Base-by-base conservation (phyloP, 2,113 vertebrate species). In the Nerophis ophidion region DNA sequence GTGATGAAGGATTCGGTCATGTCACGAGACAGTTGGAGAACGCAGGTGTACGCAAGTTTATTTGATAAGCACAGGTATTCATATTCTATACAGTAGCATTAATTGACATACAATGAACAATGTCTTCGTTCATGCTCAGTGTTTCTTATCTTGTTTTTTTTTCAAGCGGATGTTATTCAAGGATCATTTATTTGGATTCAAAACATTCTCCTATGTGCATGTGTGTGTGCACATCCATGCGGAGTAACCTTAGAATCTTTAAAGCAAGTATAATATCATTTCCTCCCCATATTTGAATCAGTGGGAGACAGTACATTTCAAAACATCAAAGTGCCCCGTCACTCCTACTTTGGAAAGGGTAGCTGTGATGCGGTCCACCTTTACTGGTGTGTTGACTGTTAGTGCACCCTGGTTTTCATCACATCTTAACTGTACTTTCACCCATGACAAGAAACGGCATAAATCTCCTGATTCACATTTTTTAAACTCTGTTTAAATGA, bases 351-450 rank as follows among this genome's bases (percentile, higher is more conserved):
- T 74, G 51, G 50, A 19, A 46, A 56, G 62, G 57, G 15, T 71
- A 50, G 13, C 70, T 44, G 72, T 67, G 76, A 86, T 57, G 51
- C 60, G 76, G 72, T 71, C 74, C 76, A 84, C 58, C 51, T 71
- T 55, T 26, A 11, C 66, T 35, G n/a, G 33, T 6, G 13, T 36
- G 38, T 54, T 36, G 11, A 63, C 53, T 57, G 34, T 42, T 10
- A 65, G 50, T 55, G 60, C 19, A 55, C 34, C 48, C 76, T 80
- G 78, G 71, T 79, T 65, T 74, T 74, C 61, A 54, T 83, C 76
- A 80, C 5, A 0, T 19, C 33, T 1, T 70, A n/a, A 66, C 26
- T 61, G 56, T 61, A 42, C 54, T 52, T 60, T 26, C 46, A 11
- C 55, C 38, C 3, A 9, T 79, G 75, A 77, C 77, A 82, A 71